Conservation (phyloP, 1,140 invertebrate genomes). For the Drosophila lowei region DNA sequence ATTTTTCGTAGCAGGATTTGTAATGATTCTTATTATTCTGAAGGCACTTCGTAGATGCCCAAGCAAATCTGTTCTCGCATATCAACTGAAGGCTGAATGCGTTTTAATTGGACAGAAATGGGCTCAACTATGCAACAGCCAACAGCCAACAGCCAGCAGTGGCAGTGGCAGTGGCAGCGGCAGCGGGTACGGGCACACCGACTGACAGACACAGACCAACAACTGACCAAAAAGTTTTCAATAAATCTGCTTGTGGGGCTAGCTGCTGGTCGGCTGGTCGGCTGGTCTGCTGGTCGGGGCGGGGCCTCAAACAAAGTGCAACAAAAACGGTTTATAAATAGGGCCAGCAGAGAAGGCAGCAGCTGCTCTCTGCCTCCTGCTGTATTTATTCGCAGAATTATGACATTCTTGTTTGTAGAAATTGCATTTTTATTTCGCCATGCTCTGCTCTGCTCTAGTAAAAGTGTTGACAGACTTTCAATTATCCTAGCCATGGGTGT, state of each 20-base stretch:
- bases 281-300: too few species aligned
- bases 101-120: conserved; percentile 75
- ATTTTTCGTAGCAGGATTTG: conserved; percentile 26
- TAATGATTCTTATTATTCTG: conserved; percentile 7
- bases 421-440: conserved; percentile 68
- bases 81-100: conserved; percentile 51
- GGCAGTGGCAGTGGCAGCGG: conserved; percentile 11
- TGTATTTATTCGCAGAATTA: conserved; percentile 43
- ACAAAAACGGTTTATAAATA: conserved; percentile 42
- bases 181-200: conserved; percentile 14
- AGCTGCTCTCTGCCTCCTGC: background rate
- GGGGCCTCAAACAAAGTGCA: conserved; percentile 6
- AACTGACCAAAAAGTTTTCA: conserved; percentile 71
- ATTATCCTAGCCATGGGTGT: conserved; percentile 56
- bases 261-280: conserved; percentile 27
- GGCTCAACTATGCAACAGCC: conserved; percentile 35
- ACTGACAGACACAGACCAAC: conserved; percentile 48
- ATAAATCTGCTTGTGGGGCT: conserved; percentile 56
- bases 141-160: background rate
- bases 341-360: conserved; percentile 40
- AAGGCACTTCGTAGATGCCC: conserved; percentile 27
- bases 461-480: conserved; percentile 79
- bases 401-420: conserved; percentile 70
- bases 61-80: conserved; percentile 48
- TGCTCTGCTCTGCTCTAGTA: conserved; percentile 64